Evolutionary conservation across 2,888 invertebrate species (phyloP).

Genomic region (Nysson spinosus): DNA sequence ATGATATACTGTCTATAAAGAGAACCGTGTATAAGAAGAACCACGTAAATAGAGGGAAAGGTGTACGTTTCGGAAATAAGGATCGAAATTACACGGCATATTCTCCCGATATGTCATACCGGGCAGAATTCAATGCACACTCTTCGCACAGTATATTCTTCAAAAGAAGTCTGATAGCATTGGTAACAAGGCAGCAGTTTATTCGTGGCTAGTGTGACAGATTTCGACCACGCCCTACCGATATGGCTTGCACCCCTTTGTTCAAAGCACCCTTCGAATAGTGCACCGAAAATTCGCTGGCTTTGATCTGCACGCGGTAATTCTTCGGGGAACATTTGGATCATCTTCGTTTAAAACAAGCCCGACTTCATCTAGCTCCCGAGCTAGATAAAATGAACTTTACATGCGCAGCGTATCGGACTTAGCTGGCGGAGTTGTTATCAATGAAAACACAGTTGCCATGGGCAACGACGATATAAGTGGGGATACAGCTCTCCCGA

Average conservation of each 20-base stretch:
- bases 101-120: neutral
- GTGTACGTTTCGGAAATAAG: too few species aligned
- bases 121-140: too few species aligned
- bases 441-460: too few species aligned
- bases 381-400: too few species aligned
- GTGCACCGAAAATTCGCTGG: conserved; percentile 54
- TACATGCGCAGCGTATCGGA: too few species aligned
- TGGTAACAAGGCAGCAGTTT: conserved; percentile 58
- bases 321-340: conserved; percentile 35
- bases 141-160: conserved; percentile 6
- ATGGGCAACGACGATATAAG: too few species aligned
- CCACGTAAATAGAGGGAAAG: too few species aligned
- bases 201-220: conserved; percentile 75
- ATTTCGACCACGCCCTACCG: conserved; percentile 77
- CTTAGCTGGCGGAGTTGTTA: too few species aligned
- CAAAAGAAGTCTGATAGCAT: conserved; percentile 27
- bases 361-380: too few species aligned
- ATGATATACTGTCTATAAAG: too few species aligned
- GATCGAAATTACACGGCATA: neutral
- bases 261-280: conserved; percentile 51
- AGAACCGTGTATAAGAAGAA: too few species aligned
- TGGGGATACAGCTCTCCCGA: too few species aligned
- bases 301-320: conserved; percentile 53
- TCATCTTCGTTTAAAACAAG: conserved; percentile 31
- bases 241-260: conserved; percentile 70